phyloP scores from a whole-genome alignment of 2,113 vertebrate species.

The Centropus unirufus region DNA sequence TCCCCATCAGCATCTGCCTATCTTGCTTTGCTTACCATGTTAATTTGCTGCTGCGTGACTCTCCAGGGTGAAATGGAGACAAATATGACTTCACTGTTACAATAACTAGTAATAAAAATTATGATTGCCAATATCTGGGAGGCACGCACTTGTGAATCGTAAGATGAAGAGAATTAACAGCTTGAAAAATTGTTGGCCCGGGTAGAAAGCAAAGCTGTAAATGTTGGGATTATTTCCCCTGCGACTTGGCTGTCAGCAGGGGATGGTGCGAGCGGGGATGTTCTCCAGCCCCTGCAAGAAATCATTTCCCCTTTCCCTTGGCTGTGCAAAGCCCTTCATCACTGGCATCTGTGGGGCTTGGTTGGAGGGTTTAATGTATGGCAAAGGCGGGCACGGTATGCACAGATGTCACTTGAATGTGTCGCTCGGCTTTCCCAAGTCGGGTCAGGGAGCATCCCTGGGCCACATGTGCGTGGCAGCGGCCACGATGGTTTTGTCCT shows the following conservation, averaged over 20 bases:
- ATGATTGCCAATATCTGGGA: slow-evolving; percentile 72
- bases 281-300: not conserved
- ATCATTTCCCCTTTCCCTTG: not conserved
- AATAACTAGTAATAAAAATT: slow-evolving; percentile 69
- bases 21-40: not conserved
- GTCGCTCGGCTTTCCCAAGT: not conserved
- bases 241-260: not conserved
- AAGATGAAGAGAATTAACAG: slow-evolving; percentile 70
- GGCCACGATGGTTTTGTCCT: not conserved
- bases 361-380: fast-evolving
- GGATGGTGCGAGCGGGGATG: not conserved
- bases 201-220: slow-evolving; percentile 40
- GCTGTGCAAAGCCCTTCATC: not conserved
- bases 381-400: fast-evolving
- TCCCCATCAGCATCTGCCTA: not conserved
- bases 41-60: not conserved
- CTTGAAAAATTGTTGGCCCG: slow-evolving; percentile 69
- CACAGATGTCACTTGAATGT: not conserved
- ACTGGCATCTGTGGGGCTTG: fast-evolving
- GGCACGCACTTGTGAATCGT: slow-evolving; percentile 34
- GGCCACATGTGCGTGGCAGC: fast-evolving
- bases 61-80: slow-evolving; percentile 51
- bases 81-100: slow-evolving; percentile 8
- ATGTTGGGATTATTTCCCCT: slow-evolving; percentile 41
- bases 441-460: fast-evolving